Conservation (phyloP, 2,888 invertebrate species). For the Catonia carolina region DNA sequence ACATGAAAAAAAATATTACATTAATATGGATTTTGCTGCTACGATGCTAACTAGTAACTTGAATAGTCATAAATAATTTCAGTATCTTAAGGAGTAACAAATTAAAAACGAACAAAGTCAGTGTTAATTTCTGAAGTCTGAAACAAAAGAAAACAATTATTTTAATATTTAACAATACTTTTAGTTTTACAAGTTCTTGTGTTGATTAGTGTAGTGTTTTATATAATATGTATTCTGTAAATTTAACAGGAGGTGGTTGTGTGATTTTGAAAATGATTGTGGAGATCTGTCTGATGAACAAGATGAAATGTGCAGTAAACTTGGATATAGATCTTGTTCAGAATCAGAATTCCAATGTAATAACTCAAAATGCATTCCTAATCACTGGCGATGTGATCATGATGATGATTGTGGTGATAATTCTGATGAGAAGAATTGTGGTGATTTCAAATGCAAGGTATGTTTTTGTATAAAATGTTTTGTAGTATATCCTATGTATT, state of each 20-base stretch:
- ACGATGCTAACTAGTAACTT: too few species aligned
- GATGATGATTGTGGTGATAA: conserved; percentile 96
- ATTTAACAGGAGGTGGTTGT: conserved; percentile 70
- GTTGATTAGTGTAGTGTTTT: too few species aligned
- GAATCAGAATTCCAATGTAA: conserved; percentile 86
- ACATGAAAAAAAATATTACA: too few species aligned
- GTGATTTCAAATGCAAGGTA: conserved; percentile 72
- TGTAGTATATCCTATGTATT: neutral
- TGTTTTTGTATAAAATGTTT: conserved; percentile 9
- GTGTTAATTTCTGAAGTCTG: too few species aligned
- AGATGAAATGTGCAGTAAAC: conserved; percentile 66
- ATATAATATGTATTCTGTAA: too few species aligned
- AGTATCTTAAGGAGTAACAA: too few species aligned
- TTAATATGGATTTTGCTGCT: too few species aligned
- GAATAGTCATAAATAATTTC: too few species aligned
- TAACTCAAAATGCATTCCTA: conserved; percentile 86
- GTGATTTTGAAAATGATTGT: conserved; percentile 96
- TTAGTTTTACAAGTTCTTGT: too few species aligned
- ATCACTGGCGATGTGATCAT: conserved; percentile 90
- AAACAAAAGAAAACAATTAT: too few species aligned
- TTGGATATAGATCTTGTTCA: conserved; percentile 80
- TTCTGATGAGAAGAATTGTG: conserved; percentile 80
- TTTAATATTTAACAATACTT: too few species aligned
- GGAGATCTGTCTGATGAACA: conserved; percentile 89
- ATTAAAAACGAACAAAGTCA: too few species aligned